Conservation (phyloP, 2,113 vertebrate species). For the Bubo bubo region DNA sequence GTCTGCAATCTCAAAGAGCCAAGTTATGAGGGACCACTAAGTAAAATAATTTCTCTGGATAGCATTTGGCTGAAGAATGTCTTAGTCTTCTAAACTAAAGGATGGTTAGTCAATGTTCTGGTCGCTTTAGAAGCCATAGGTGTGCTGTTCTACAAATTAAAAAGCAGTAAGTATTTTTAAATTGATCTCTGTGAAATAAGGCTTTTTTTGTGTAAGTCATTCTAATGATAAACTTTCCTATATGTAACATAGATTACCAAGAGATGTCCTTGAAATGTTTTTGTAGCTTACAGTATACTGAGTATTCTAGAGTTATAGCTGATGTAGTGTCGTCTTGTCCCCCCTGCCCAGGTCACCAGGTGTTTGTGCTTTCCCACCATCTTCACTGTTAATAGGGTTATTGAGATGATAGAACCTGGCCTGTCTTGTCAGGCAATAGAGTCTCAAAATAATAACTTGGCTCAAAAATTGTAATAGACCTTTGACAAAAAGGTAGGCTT, state of each 20-base stretch:
- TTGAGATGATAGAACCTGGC: background rate
- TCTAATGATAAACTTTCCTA: background rate
- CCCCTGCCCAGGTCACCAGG: background rate
- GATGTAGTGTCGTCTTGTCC: background rate
- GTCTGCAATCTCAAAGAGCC: background rate
- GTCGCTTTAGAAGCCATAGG: background rate
- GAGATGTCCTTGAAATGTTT: background rate
- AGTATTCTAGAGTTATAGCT: background rate
- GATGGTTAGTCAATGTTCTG: background rate
- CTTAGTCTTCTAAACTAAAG: background rate
- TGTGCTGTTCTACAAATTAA: background rate
- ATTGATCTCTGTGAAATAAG: background rate
- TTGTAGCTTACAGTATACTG: background rate
- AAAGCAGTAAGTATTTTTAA: slow-evolving; percentile 26
- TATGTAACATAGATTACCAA: background rate
- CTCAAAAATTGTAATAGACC: background rate
- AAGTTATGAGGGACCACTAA: background rate
- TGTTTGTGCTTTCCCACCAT: background rate
- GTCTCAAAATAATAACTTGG: background rate
- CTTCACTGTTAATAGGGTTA: background rate
- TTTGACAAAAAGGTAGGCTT: background rate
- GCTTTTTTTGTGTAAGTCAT: background rate
- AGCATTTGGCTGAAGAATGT: background rate
- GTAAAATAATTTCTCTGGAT: background rate
- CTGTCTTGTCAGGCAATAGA: background rate